Base-by-base conservation (phyloP, 2,888 invertebrate species). In the Xestia sexstrigata region DNA sequence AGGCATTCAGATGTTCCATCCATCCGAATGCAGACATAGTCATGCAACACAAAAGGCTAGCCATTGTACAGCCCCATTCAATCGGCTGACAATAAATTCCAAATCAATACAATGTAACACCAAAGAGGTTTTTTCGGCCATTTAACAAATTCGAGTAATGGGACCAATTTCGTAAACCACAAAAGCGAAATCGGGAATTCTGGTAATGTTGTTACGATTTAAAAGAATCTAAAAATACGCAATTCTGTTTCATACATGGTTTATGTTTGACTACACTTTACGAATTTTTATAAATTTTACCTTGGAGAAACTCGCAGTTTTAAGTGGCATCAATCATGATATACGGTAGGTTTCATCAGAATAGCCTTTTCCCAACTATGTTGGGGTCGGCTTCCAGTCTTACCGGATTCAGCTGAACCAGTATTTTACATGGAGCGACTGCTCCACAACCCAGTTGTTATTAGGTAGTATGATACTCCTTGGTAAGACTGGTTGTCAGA, bases 71-170 rank as follows among this genome's bases (percentile, higher is more conserved):
- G 74, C 26, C 66, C 81, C 60, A 82, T 82, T 78, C 85, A 85
- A 62, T 71, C 39, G 45, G 23, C 75, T 75, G 69, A 88, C 84
- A 88, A 88, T 83, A 87, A 88, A 85, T 83, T 81, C 71, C 80
- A 86, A 84, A 87, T 87, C 87, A 85, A 88, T 87, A 85, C 87
- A 88, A 76, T 79, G 42, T 42, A 42, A 42, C 42, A 66, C 74
- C 65, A 78, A 80, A 81, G 75, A 82, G 87, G 87, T 75, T 85
- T 85, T 82, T 85, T 82, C 75, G 58, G 70, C 87, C 81, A 79
- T 87, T 88, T 83, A 83, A 87, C 85, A 81, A 88, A 85, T 81
- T 81, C 72, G 81, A 80, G 83, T 88, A 86, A 87, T 87, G 83
- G 79, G 47, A n/a, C 76, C 83, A 78, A 87, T 86, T 85, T 74